A percentile compares a stretch with the other conserved stretches of the same genome.
Conservation (phyloP, 1,140 invertebrate genomes). For the Aphelinus certus region DNA sequence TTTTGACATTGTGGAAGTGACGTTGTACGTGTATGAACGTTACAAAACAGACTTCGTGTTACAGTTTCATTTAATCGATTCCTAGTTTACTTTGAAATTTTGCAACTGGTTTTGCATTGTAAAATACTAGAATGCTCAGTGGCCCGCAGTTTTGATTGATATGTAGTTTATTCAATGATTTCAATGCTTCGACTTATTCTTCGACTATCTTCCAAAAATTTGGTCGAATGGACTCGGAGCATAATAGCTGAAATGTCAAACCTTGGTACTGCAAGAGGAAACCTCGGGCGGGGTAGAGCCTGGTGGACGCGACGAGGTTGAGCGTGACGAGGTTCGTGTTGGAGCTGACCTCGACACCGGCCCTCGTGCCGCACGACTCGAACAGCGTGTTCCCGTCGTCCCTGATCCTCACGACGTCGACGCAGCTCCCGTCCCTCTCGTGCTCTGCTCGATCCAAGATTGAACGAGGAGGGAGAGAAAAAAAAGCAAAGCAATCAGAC, state of each 20-base stretch:
- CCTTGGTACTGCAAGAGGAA: conserved; percentile 63
- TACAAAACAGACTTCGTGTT: no score
- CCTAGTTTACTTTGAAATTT: no score
- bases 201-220: no score
- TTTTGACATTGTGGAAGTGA: no score
- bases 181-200: no score
- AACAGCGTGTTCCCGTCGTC: conserved; percentile 58
- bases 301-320: conserved; percentile 55
- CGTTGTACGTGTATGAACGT: no score
- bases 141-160: no score
- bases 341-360: conserved; percentile 57
- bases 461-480: background rate
- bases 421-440: conserved; percentile 56
- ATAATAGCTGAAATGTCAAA: conserved; percentile 25
- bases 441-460: conserved; percentile 45
- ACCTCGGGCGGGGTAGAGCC: conserved; percentile 57
- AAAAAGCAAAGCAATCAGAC: background rate
- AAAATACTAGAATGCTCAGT: no score
- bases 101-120: no score
- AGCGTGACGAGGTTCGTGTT: conserved; percentile 59
- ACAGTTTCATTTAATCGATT: no score
- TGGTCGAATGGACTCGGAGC: no score
- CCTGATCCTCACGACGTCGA: conserved; percentile 58
- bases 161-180: no score
- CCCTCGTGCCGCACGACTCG: conserved; percentile 58